phyloP scores from a whole-genome alignment of 2,797 vertebrate genomes.

The Oceanodroma leucorhoa region DNA sequence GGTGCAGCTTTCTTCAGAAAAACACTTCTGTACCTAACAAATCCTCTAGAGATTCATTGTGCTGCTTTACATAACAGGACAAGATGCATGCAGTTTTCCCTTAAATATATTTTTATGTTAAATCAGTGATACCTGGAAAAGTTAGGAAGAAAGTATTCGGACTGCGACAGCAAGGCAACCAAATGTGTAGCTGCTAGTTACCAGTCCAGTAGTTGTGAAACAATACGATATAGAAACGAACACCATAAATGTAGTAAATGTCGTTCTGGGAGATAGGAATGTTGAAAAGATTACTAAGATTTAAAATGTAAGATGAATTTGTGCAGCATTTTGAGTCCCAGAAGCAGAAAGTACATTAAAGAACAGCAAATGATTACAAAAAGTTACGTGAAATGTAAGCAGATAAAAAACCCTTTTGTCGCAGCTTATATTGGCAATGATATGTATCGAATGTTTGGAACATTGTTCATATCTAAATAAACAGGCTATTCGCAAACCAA shows the following conservation, averaged over 20 bases:
- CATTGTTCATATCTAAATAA: background rate
- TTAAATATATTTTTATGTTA: background rate
- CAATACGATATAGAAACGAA: rapidly evolving
- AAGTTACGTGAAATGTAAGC: background rate
- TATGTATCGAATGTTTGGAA: background rate
- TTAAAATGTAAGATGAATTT: background rate
- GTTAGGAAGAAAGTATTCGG: background rate
- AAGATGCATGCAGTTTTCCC: background rate
- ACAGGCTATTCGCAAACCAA: background rate
- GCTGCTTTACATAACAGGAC: background rate
- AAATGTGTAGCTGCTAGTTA: background rate
- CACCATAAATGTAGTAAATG: background rate
- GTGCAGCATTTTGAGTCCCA: background rate
- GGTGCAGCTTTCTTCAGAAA: background rate
- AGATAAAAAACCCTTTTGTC: background rate
- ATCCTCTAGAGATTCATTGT: background rate
- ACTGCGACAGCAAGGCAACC: background rate
- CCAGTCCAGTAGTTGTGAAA: background rate
- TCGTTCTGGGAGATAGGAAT: background rate
- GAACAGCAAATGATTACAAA: background rate
- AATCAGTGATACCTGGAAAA: background rate
- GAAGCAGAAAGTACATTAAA: background rate
- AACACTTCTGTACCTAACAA: background rate
- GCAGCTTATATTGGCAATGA: background rate
- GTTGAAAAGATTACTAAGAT: background rate